phyloP scores from a whole-genome alignment of 2,797 vertebrate genomes.

The Erpetoichthys calabaricus region DNA sequence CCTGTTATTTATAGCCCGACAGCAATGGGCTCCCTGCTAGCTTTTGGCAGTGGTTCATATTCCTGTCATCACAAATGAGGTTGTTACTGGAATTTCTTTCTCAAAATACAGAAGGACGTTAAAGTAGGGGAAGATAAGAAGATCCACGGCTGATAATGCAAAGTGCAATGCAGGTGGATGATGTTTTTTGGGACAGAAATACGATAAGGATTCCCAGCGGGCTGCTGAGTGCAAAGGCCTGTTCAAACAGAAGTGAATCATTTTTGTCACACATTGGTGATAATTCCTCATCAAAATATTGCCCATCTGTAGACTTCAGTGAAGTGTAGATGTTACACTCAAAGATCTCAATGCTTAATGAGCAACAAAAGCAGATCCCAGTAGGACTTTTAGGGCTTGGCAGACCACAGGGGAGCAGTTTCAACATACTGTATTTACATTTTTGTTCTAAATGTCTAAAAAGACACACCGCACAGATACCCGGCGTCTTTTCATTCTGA shows the following conservation, averaged over 20 bases:
- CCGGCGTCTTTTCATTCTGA: no score
- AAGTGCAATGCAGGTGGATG: constrained; percentile 45
- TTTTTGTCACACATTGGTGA: constrained; percentile 38
- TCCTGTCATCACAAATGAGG: constrained; percentile 82
- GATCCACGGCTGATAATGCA: constrained; percentile 38
- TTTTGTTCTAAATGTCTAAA: not conserved
- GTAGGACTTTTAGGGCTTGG: constrained; percentile 12
- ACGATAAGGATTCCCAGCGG: constrained; percentile 42
- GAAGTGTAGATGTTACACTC: constrained; percentile 26
- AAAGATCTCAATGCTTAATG: constrained; percentile 47
- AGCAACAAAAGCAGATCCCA: constrained; percentile 46
- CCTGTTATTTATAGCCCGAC: constrained; percentile 58
- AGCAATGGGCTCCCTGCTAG: constrained; percentile 55
- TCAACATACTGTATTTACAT: constrained; percentile 46
- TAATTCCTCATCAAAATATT: constrained; percentile 20
- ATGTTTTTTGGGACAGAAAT: constrained; percentile 35
- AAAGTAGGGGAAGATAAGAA: constrained; percentile 60
- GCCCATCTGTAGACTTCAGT: not conserved
- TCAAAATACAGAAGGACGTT: constrained; percentile 79
- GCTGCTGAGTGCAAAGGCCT: constrained; percentile 32
- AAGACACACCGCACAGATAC: constrained; percentile 15
- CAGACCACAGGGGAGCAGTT: constrained; percentile 34
- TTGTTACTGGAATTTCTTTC: constrained; percentile 75
- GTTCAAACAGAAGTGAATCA: constrained; percentile 47
- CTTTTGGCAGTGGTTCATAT: constrained; percentile 63